These are phyloP conservation scores for Calonectris borealis DNA, from an alignment of 2,113 vertebrate genomes.

Conservation along the genomic window DNA sequence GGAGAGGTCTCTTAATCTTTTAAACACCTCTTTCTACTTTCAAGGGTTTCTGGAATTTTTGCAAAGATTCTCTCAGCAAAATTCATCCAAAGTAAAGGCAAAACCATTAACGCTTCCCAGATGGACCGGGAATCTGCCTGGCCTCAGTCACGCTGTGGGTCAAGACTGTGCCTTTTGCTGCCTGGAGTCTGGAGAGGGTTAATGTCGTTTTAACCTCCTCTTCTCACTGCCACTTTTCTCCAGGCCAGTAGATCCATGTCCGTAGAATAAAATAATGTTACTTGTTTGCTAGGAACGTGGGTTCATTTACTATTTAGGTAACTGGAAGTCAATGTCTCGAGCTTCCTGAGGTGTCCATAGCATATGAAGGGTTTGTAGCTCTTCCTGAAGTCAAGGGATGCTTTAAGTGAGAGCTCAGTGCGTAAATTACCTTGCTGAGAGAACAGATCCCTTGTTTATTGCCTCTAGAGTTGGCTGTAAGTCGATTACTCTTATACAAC, in stretches of 20 bases:
- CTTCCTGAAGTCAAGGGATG: neutral
- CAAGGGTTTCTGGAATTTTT: neutral
- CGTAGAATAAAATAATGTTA: neutral
- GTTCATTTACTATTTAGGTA: neutral
- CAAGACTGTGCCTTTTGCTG: neutral
- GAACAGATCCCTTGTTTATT: neutral
- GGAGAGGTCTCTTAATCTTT: neutral
- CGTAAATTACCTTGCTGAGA: neutral
- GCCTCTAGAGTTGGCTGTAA: neutral
- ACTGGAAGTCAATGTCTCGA: neutral
- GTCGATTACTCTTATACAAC: neutral
- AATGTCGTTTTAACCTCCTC: fast-evolving
- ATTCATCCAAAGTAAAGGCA: neutral
- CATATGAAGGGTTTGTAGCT: neutral
- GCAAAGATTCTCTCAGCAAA: neutral
- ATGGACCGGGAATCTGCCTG: neutral
- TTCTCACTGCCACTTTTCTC: neutral
- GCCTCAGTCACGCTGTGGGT: neutral
- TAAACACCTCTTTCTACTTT: neutral
- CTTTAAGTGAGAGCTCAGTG: neutral
- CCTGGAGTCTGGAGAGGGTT: neutral
- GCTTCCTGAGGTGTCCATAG: neutral
- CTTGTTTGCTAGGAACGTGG: neutral
- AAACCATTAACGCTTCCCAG: neutral
- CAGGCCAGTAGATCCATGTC: too few relatives aligned